These are phyloP conservation scores for Cottus gobio DNA, from an alignment of 2,113 vertebrate genomes.

Conservation along the genomic window DNA sequence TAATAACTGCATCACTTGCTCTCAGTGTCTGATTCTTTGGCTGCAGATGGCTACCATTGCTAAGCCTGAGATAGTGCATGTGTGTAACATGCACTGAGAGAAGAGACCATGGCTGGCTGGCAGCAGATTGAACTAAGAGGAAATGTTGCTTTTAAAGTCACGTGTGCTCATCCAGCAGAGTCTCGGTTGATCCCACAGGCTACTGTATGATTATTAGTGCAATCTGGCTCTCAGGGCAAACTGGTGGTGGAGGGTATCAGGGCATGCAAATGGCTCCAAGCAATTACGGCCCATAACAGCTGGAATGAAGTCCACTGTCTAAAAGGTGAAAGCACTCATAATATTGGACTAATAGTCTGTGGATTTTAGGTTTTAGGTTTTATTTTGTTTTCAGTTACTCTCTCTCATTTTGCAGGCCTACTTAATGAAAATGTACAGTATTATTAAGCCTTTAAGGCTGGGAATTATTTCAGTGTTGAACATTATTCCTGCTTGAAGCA, in stretches of 20 bases:
- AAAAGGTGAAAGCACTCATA: conserved; percentile 25
- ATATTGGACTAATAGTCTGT: conserved; percentile 4
- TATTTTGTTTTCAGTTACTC: neutral
- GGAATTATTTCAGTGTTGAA: conserved; percentile 8
- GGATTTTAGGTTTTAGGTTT: neutral
- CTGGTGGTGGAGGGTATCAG: conserved; percentile 11
- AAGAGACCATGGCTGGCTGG: conserved; percentile 24
- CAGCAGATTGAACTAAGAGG: conserved; percentile 49
- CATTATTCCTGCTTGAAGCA: conserved; percentile 8
- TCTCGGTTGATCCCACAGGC: conserved; percentile 43
- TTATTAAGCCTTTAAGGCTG: conserved; percentile 15
- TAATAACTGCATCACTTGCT: conserved; percentile 52
- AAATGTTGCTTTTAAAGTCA: conserved; percentile 59
- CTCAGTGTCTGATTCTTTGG: conserved; percentile 35
- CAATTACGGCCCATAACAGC: conserved; percentile 19
- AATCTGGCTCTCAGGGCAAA: conserved; percentile 29
- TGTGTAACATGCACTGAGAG: conserved; percentile 34
- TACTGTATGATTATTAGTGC: conserved; percentile 42
- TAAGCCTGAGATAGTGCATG: conserved; percentile 62
- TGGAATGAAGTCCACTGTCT: conserved; percentile 33
- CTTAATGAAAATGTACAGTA: conserved; percentile 16
- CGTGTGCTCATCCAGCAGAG: conserved; percentile 41
- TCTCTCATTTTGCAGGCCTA: neutral
- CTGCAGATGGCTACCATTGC: conserved; percentile 63
- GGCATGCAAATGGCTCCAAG: conserved; percentile 34